phyloP scores from a whole-genome alignment of 2,113 vertebrate species.

The Sclerurus mexicanus region DNA sequence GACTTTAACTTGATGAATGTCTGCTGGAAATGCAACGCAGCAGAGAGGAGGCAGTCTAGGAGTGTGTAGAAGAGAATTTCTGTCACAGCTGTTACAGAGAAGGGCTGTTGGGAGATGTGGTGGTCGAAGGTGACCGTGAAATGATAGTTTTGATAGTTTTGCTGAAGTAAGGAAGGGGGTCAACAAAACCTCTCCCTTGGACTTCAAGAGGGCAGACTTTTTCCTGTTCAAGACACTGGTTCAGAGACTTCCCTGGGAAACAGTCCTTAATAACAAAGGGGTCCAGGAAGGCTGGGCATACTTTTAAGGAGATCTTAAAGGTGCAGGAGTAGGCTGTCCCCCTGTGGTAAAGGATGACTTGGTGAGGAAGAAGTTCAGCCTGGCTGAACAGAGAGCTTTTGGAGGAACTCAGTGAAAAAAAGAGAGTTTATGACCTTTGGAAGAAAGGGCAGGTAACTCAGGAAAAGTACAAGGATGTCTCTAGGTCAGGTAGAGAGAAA shows the following conservation, averaged over 20 bases:
- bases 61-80: not conserved
- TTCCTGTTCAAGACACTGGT: not conserved
- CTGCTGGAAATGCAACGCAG: not conserved
- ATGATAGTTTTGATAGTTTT: not conserved
- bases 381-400: not conserved
- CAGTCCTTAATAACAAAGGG: not conserved
- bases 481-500: not conserved
- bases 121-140: not conserved
- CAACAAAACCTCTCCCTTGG: not conserved
- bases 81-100: not conserved
- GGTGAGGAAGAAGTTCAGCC: not conserved
- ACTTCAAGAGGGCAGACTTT: not conserved
- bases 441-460: not conserved
- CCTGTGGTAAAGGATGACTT: not conserved
- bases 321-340: not conserved
- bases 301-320: not conserved
- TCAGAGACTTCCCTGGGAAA: not conserved
- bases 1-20: not conserved
- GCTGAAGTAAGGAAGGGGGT: not conserved
- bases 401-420: not conserved
- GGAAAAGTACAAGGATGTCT: not conserved
- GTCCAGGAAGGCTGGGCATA: not conserved
- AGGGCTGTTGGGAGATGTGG: not conserved
- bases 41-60: not conserved
- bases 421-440: not conserved